Conservation (phyloP, 2,888 invertebrate species). For the Athrips mouffetella region DNA sequence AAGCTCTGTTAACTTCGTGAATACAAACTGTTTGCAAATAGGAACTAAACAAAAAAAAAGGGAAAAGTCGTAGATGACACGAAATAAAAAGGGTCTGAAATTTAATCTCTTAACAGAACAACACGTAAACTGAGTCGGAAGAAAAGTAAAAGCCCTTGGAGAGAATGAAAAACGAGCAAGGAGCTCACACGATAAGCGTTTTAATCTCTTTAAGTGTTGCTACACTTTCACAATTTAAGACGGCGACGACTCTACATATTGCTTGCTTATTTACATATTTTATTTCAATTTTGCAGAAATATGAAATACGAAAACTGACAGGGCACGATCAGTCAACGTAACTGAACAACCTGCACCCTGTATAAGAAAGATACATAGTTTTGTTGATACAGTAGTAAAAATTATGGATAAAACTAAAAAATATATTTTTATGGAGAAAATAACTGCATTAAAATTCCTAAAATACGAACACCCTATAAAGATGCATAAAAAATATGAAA, state of each 20-base stretch:
- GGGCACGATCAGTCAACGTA: no score
- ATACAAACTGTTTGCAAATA: neutral
- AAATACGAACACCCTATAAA: neutral
- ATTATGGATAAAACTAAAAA: no score
- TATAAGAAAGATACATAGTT: no score
- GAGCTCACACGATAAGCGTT: constrained; percentile 64
- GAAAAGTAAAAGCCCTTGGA: constrained; percentile 65
- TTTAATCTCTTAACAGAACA: constrained; percentile 62
- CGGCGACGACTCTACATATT: neutral
- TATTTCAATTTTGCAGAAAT: neutral
- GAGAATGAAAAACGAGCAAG: constrained; percentile 68
- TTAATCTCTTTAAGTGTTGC: constrained; percentile 70
- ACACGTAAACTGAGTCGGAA: constrained; percentile 48
- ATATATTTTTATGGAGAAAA: no score
- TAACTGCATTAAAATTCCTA: no score
- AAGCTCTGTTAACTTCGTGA: neutral
- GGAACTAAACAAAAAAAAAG: neutral
- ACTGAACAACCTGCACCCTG: no score
- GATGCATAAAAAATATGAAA: neutral
- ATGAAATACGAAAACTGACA: no score
- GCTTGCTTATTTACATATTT: neutral
- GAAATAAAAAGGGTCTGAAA: constrained; percentile 36
- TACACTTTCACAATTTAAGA: constrained; percentile 28
- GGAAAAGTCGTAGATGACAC: constrained; percentile 4
- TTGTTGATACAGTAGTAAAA: no score